Conservation (phyloP, 1,140 invertebrate species). For the Nebria ingens region DNA sequence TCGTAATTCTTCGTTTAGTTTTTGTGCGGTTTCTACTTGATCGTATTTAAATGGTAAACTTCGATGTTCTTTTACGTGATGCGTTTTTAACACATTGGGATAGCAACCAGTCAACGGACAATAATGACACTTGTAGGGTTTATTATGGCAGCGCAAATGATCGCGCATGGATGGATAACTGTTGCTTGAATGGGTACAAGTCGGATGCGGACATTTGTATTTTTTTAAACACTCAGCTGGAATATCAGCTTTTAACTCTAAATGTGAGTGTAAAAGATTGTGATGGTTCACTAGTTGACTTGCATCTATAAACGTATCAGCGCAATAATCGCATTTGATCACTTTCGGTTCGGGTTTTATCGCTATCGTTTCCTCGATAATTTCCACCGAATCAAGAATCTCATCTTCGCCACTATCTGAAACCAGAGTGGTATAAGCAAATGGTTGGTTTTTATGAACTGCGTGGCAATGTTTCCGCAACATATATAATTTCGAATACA, state of each 20-base stretch:
- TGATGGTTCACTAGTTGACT: neutral
- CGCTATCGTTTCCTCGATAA: neutral
- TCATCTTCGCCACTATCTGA: neutral
- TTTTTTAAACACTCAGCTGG: neutral
- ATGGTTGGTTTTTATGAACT: neutral
- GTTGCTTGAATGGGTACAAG: neutral
- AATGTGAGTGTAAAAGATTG: neutral
- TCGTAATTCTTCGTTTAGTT: constrained; percentile 5
- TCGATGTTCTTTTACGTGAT: neutral
- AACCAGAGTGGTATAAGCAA: neutral
- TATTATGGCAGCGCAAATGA: constrained; percentile 1
- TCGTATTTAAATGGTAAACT: neutral
- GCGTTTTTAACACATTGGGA: neutral
- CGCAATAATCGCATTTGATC: neutral
- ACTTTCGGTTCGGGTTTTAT: neutral
- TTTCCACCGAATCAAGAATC: neutral
- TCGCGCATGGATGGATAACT: constrained; percentile 6
- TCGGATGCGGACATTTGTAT: constrained; percentile 1
- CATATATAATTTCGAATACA: neutral
- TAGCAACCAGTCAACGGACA: neutral
- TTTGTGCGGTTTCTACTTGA: neutral
- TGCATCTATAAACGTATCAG: neutral
- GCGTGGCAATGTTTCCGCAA: neutral
- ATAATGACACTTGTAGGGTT: constrained; percentile 8
- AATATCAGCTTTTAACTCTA: neutral